Base-by-base conservation (phyloP, 1,140 invertebrate species). In the Sweltsa coloradensis region DNA sequence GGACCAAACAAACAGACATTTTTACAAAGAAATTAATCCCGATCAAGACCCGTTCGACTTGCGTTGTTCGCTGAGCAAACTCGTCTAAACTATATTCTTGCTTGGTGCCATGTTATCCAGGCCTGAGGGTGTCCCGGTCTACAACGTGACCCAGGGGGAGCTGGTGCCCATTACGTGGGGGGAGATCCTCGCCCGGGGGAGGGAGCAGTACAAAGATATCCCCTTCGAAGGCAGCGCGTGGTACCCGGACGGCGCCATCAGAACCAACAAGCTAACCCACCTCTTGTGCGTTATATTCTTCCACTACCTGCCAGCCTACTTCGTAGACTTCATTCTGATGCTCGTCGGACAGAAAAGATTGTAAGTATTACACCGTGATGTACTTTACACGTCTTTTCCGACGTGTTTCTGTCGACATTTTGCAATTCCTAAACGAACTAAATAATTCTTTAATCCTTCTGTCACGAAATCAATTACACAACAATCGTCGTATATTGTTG, bases 221-320 rank as follows among this genome's bases (percentile, higher is more conserved):
- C 64, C 64, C 24, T 53, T 68, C 55, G 79, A 76, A 49, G 68
- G 80, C 5, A 75, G 77, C 5, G 60, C 89, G 0, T 89, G 85
- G 85, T 89, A 87, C 67, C 86, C 86, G 0, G 78, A 77, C 16
- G 84, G 85, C 11, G 75, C 72, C 4, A 71, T 86, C 24, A 89
- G 85, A 51, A 71, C 72, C 5, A 81, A 71, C 34, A 76, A 76
- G 56, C 56, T 80, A 0, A 61, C 76, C 39, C 85, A 89, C 57
- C 63, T 73, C 50, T 51, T 89, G 0, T 71, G 74, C 16, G 73
- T 81, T 0, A 70, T 87, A 25, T 76, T 89, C 34, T 76, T 85
- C 5, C 88, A 92, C 53, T 66, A 77, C n/a, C 56, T 91, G 21
- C 88, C 88, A 0, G 88, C 87, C 1, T 89, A 89, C 57, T 59